Conservation (phyloP, 2,797 vertebrate genomes). For the Pitangus sulphuratus region DNA sequence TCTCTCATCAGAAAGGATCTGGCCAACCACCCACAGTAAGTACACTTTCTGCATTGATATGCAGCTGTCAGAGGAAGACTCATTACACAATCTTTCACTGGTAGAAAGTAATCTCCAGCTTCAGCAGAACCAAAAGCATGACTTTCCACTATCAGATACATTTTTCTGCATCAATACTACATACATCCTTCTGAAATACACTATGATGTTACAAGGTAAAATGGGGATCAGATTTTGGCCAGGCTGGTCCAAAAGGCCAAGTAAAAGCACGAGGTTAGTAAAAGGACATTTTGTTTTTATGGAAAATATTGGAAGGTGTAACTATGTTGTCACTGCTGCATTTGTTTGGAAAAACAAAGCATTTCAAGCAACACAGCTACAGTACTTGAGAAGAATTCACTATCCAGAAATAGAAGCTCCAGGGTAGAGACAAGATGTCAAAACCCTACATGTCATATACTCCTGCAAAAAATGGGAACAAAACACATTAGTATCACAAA, state of each 20-base stretch:
- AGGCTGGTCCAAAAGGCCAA: neutral
- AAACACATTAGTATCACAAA: neutral
- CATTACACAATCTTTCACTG: neutral
- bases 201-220: neutral
- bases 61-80: neutral
- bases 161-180: neutral
- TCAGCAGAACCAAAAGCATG: neutral
- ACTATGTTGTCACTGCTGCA: neutral
- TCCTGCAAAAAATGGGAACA: neutral
- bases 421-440: neutral
- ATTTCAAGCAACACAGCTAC: neutral
- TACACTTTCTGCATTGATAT: neutral
- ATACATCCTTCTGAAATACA: neutral
- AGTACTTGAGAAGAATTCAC: neutral
- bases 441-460: neutral
- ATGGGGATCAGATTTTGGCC: neutral
- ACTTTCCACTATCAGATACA: neutral
- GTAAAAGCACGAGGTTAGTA: neutral
- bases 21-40: neutral
- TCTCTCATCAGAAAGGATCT: neutral
- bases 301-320: neutral
- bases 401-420: neutral
- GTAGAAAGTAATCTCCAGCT: neutral
- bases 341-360: neutral
- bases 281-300: neutral